Evolutionary conservation across 2,113 vertebrate species (phyloP).

Genomic region (Aix galericulata): DNA sequence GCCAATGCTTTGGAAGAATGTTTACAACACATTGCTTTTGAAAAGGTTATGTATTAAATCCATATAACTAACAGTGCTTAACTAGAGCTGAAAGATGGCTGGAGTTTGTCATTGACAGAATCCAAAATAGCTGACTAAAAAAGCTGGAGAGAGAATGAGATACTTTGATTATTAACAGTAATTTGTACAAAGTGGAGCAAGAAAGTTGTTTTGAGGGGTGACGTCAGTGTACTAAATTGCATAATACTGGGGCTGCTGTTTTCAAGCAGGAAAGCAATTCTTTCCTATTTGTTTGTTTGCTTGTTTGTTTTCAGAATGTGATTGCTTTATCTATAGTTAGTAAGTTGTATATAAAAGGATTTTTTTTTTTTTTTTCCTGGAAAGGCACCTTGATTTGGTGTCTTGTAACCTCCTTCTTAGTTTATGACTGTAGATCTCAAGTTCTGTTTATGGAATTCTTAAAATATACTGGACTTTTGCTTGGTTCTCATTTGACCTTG

Average conservation of each 20-base stretch:
- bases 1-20: slow-evolving; percentile 10
- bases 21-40: slow-evolving; percentile 17
- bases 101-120: neutral
- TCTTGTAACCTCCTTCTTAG: neutral
- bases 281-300: neutral
- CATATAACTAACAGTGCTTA: slow-evolving; percentile 3
- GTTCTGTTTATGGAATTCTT: neutral
- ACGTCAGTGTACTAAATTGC: neutral
- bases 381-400: neutral
- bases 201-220: neutral
- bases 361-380: neutral
- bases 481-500: neutral
- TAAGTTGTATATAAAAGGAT: neutral
- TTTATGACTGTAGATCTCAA: neutral
- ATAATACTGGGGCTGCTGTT: neutral
- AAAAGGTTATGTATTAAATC: slow-evolving; percentile 16
- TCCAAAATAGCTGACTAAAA: neutral
- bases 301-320: neutral
- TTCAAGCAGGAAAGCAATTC: neutral
- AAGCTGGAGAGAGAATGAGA: neutral
- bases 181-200: neutral
- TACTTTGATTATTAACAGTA: neutral
- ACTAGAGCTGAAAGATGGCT: neutral
- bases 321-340: neutral
- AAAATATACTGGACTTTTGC: neutral